Base-by-base conservation (phyloP, 2,797 vertebrate species). In the Agapornis canus region DNA sequence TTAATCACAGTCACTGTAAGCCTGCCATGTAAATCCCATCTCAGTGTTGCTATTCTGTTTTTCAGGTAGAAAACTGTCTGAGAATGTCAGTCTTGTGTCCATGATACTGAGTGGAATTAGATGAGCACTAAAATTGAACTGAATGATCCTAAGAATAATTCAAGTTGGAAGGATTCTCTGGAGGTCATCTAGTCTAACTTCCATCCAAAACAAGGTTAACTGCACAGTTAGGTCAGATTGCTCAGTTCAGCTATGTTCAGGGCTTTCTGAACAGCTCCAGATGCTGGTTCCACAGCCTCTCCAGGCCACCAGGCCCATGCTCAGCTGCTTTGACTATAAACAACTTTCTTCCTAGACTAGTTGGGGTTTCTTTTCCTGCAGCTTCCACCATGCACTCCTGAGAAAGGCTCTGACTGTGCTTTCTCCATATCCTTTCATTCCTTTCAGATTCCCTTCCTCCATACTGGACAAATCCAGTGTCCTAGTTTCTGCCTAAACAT, bases 1-100 rank as follows among this genome's bases (percentile, higher is more conserved):
- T 91, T 92, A 95, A 96, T 78, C 84, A 89, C 49, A 92, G 86
- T 43, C 89, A 68, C 64, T 42, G 31, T 29, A 17, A 96, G 56
- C 48, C 51, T 95, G 86, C 37, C 78, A 91, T 72, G 47, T 51
- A 93, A 95, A 61, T 80, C 61, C 63, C 3, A 1, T 82, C 39
- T 94, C 54, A 16, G 40, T 4, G 1, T 12, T 69, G 37, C 54
- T 82, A 59, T 92, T 94, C 49, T 26, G 42, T 72, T 89, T 92
- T 83, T 83, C 88, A 91, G 79, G 70, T 73, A 76, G 40, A 91
- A 96, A 80, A 83, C 61, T 5, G 10, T 63, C 19, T 23, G 73
- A 91, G 40, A 87, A 83, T 19, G 43, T 8, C 45, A 40, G 22
- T 77, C 35, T 78, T 63, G 37, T 59, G 27, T 49, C 83, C 12